phyloP scores from a whole-genome alignment of 1,140 invertebrate species.

The Dysdera silvatica region DNA sequence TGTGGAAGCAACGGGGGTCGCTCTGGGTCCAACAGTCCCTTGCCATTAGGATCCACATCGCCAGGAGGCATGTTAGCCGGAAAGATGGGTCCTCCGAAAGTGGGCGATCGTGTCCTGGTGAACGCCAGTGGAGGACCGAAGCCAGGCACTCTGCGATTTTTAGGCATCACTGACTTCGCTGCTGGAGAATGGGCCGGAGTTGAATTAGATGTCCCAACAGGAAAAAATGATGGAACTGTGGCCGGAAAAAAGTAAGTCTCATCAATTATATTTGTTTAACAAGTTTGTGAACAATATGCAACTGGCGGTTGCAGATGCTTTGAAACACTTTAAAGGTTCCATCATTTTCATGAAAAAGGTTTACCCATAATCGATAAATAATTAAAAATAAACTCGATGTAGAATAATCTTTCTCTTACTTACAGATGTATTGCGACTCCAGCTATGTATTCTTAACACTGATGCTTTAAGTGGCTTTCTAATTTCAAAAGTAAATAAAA shows the following conservation, averaged over 20 bases:
- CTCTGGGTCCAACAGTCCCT: no score
- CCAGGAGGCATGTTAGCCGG: neutral
- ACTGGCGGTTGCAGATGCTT: neutral
- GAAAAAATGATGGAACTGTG: conserved; percentile 93
- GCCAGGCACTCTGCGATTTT: conserved; percentile 71
- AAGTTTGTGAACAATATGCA: no score
- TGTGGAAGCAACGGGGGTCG: no score
- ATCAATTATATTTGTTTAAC: neutral
- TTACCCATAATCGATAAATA: no score
- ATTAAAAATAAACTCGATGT: no score
- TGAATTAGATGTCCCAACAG: conserved; percentile 83
- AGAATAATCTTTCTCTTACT: no score
- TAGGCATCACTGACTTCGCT: conserved; percentile 84
- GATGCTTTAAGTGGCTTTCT: no score
- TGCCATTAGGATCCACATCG: no score
- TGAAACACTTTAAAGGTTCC: neutral
- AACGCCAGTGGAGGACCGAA: conserved; percentile 77
- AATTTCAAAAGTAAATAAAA: no score
- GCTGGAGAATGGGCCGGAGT: conserved; percentile 93
- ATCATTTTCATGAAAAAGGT: no score
- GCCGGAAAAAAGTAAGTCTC: conserved; percentile 49
- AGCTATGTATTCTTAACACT: no score
- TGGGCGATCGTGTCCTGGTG: conserved; percentile 88
- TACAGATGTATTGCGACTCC: no score
- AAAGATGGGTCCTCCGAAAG: conserved; percentile 40